Conservation (phyloP, 92 coral and sea anemone species). For the Heliopora coerulea region DNA sequence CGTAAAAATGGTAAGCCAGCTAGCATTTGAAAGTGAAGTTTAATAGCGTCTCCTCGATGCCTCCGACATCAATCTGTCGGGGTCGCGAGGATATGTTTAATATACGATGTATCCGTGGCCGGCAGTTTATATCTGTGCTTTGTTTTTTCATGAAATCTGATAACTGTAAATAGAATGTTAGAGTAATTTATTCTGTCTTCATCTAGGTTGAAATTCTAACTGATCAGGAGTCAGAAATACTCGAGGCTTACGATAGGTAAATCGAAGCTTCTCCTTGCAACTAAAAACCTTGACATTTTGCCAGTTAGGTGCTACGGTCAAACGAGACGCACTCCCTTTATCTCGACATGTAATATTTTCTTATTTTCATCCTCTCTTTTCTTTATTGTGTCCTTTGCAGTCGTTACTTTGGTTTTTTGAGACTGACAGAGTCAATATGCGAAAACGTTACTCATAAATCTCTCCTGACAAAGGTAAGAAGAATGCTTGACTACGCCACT, state of each 20-base stretch:
- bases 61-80: not conserved
- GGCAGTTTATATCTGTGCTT: not conserved
- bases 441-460: constrained; percentile 88
- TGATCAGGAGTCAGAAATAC: constrained; percentile 98
- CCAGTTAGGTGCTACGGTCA: constrained; percentile 13
- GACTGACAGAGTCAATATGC: constrained; percentile 94
- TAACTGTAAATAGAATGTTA: constrained; percentile 25
- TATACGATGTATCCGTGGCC: constrained; percentile 11
- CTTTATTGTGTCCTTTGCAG: constrained; percentile 60
- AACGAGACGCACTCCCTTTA: not conserved
- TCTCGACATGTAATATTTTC: not conserved
- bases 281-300: constrained; percentile 27
- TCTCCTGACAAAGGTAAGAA: constrained; percentile 79
- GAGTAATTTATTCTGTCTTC: constrained; percentile 1
- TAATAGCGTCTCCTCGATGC: not conserved
- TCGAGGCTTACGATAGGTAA: constrained; percentile 97
- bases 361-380: constrained; percentile 13
- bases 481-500: not conserved
- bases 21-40: not conserved
- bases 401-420: constrained; percentile 97
- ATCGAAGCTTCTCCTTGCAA: constrained; percentile 18
- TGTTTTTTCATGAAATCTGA: constrained; percentile 29
- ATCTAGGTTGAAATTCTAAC: constrained; percentile 95
- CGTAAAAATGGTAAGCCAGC: constrained; percentile 32
- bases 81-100: constrained; percentile 2